Evolutionary conservation across 2,888 invertebrate genomes (phyloP), one percentile per base, ranked within the genome.

Genomic region (Campoplex nolae): DNA sequence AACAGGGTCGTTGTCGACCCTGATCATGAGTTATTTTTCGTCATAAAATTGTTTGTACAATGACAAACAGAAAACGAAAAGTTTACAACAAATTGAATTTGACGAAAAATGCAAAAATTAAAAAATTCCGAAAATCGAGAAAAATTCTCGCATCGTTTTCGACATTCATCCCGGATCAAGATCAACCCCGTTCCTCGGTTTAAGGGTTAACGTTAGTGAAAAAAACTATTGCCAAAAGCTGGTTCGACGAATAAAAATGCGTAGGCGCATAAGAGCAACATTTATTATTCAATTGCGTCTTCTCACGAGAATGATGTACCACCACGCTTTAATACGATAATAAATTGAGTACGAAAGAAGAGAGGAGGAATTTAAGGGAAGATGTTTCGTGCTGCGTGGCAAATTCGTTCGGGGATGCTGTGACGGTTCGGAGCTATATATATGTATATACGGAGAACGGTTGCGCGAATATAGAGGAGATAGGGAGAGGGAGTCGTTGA

Each of bases 381-480:
- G 82, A 74, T 68, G 83, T 70, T 68, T 68, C 58, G 68, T 42
- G 73, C 67, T 54, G 75, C 75, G 83, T 71, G 28, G 45, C 51
- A 32, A 79, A 38, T 70, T 86, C 82, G 78, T 67, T 58, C 32
- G 54, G 75, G 83, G 86, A 75, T 83, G 86, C 74, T 83, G 75
- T 28, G 71, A 23, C 13, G 70, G 74, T 77, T 78, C 48, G 56
- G 48, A n/a, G 68, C 45, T 76, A 23, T 23, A 23, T 23, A 23
- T 23, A 23, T 23, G 23, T 23, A 23, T 23, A 23, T 23, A 45
- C 18, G 23, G 45, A 82, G 67, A 58, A 62, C 3, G 3, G 62
- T 32, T 32, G 32, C 32, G 6, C 6, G 32, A 16, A 16, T 6
- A 16, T 3, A 16, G 13, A 32, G 28, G 16, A 62, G 62, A 32